A percentile compares a stretch with the other conserved stretches of the same genome.
phyloP scores from a whole-genome alignment of 64 coral and sea anemone species.

The Porites lutea region DNA sequence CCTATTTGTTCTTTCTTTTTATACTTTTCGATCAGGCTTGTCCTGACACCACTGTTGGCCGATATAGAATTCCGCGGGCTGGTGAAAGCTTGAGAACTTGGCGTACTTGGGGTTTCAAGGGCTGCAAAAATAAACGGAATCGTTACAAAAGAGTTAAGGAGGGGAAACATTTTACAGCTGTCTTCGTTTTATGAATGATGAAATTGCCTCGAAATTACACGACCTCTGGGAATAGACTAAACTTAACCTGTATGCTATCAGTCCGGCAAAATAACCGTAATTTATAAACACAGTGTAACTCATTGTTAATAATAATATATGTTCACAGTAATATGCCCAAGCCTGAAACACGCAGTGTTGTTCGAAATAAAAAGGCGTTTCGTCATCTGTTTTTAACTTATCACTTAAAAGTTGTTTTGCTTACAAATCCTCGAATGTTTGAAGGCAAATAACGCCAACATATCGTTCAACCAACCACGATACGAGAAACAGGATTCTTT shows the following conservation, averaged over 20 bases:
- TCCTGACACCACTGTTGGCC: not conserved
- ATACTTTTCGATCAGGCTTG: slow-evolving; percentile 2
- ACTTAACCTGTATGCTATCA: not conserved
- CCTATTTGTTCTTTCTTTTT: slow-evolving; percentile 43
- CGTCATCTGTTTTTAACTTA: not conserved
- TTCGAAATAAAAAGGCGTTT: no score
- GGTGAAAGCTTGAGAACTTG: slow-evolving; percentile 12
- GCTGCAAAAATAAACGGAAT: slow-evolving; percentile 38
- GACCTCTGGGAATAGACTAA: not conserved
- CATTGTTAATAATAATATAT: no score
- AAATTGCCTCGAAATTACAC: not conserved
- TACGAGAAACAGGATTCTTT: no score
- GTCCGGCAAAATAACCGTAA: not conserved
- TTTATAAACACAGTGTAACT: not conserved
- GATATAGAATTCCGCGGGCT: slow-evolving; percentile 46
- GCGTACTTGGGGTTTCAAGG: slow-evolving; percentile 16
- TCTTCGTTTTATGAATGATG: not conserved
- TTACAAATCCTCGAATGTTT: not conserved
- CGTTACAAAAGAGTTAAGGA: not conserved
- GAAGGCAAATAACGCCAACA: not conserved
- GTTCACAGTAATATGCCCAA: no score
- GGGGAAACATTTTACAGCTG: not conserved
- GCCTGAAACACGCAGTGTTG: no score
- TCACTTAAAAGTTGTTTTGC: not conserved
- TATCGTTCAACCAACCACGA: not conserved